phyloP scores from a whole-genome alignment of 2,888 invertebrate species.

The Cephalotes varians region DNA sequence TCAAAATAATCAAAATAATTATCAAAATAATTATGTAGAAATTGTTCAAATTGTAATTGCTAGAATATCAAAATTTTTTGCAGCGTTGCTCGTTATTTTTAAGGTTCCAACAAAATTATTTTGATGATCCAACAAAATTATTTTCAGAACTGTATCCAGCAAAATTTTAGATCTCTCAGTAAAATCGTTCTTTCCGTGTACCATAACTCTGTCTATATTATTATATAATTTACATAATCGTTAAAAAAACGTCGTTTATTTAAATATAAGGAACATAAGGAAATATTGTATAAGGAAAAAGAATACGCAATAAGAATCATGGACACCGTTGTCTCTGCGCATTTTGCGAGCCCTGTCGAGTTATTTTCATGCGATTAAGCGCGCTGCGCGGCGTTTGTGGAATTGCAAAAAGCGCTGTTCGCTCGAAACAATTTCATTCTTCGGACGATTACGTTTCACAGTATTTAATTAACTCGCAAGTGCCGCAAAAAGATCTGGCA shows the following conservation, averaged over 20 bases:
- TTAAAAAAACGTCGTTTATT: background rate
- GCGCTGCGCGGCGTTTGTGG: background rate
- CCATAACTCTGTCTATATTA: background rate
- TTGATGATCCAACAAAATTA: too few species aligned
- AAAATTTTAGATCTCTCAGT: too few species aligned
- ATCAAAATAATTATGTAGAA: too few species aligned
- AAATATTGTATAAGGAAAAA: too few species aligned
- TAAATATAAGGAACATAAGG: too few species aligned
- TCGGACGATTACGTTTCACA: background rate
- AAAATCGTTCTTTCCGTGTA: too few species aligned
- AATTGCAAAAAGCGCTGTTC: background rate
- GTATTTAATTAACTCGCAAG: constrained; percentile 1
- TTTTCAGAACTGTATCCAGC: too few species aligned
- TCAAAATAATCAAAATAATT: too few species aligned
- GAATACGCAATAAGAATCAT: background rate
- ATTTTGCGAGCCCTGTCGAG: background rate
- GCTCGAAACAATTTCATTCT: background rate
- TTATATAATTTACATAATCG: background rate
- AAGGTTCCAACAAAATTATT: too few species aligned
- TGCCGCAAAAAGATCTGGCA: background rate
- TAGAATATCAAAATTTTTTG: too few species aligned
- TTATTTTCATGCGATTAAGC: constrained; percentile 7
- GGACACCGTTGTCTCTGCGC: background rate
- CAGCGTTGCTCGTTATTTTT: too few species aligned
- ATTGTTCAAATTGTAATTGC: too few species aligned